A percentile compares a stretch with the other conserved stretches of the same genome.
Evolutionary conservation across 2,113 vertebrate species (phyloP).

Genomic region (human): GRCh38 chr3:13502001-13502500

Average conservation of each 20-base stretch:
- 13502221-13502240: background rate
- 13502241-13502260: background rate
- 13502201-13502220: too few relatives aligned
- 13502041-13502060: background rate
- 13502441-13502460: background rate
- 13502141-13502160: background rate
- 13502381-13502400: background rate
- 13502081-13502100: background rate
- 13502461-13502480: background rate
- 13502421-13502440: background rate
- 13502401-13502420: background rate
- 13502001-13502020: background rate
- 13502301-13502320: too few relatives aligned
- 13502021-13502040: background rate
- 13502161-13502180: background rate
- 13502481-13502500: background rate
- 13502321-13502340: too few relatives aligned
- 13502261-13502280: background rate
- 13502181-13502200: fast-evolving
- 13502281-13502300: too few relatives aligned
- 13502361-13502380: background rate
- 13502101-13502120: background rate
- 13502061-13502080: background rate
- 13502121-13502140: background rate
- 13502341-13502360: background rate